Evolutionary conservation across 2,797 vertebrate species (phyloP).

Genomic region (Pipistrellus pygmaeus): DNA sequence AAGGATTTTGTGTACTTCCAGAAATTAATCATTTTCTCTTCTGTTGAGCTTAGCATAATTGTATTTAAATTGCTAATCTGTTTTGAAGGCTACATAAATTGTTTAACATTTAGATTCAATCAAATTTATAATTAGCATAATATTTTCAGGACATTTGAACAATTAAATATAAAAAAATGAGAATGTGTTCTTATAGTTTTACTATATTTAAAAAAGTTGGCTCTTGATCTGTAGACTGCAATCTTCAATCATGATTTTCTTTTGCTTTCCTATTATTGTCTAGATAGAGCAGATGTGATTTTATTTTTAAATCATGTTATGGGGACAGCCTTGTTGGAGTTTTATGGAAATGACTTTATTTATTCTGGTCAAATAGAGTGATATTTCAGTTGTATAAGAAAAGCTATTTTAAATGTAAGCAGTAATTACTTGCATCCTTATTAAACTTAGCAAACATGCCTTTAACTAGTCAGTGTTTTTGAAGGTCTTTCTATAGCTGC

Average conservation of each 20-base stretch:
- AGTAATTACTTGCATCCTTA: background rate
- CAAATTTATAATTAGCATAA: background rate
- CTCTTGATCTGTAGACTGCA: background rate
- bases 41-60: background rate
- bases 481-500: conserved; percentile 55
- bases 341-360: conserved; percentile 45
- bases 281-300: conserved; percentile 39
- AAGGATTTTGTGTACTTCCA: background rate
- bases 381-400: conserved; percentile 1
- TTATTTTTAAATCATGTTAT: conserved; percentile 56
- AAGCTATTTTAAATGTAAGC: background rate
- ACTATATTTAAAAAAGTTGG: conserved; percentile 23
- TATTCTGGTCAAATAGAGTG: background rate
- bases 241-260: conserved; percentile 45
- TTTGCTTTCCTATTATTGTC: conserved; percentile 39
- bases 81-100: conserved; percentile 61
- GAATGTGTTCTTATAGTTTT: conserved; percentile 4
- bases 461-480: conserved; percentile 26
- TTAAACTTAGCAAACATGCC: conserved; percentile 31
- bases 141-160: conserved; percentile 54
- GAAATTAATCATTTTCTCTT: conserved; percentile 28
- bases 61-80: conserved; percentile 53
- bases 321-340: background rate
- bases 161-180: conserved; percentile 19
- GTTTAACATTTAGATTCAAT: conserved; percentile 38